Evolutionary conservation across 1,140 invertebrate species (phyloP).

Genomic region (Achatina immaculata): DNA sequence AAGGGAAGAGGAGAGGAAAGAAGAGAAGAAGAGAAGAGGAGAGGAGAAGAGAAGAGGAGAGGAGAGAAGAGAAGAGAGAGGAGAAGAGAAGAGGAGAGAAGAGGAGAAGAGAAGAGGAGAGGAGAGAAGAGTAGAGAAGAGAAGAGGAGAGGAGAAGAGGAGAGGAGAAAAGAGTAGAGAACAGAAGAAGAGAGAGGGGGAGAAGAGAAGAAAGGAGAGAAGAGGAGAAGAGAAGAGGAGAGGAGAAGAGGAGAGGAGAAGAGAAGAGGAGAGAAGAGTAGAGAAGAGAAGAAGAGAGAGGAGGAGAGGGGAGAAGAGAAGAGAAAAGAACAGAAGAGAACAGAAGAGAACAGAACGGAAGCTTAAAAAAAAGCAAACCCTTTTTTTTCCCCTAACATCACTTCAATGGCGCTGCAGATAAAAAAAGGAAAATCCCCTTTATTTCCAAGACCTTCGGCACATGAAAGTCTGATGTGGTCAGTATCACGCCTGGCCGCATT

Average conservation of each 20-base stretch:
- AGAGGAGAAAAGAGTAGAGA: neutral
- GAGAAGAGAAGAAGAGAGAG: neutral
- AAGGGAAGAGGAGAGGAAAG: constrained; percentile 3
- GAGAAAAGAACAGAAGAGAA: neutral
- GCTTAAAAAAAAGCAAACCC: no score
- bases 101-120: neutral
- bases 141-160: neutral
- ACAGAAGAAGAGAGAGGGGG: neutral
- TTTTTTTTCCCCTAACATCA: no score
- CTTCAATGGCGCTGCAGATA: no score
- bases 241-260: neutral
- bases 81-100: neutral
- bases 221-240: neutral
- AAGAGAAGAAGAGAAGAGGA: neutral
- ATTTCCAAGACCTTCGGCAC: no score
- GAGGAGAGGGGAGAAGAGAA: neutral
- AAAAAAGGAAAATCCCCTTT: no score
- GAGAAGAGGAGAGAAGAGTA: neutral
- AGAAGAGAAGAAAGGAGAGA: neutral
- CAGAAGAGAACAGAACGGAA: neutral
- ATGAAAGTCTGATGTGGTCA: no score
- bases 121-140: neutral
- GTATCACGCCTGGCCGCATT: no score
- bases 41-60: neutral
- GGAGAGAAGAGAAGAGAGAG: neutral